Conservation (phyloP, 2,113 vertebrate genomes). For the Apodemus sylvaticus region DNA sequence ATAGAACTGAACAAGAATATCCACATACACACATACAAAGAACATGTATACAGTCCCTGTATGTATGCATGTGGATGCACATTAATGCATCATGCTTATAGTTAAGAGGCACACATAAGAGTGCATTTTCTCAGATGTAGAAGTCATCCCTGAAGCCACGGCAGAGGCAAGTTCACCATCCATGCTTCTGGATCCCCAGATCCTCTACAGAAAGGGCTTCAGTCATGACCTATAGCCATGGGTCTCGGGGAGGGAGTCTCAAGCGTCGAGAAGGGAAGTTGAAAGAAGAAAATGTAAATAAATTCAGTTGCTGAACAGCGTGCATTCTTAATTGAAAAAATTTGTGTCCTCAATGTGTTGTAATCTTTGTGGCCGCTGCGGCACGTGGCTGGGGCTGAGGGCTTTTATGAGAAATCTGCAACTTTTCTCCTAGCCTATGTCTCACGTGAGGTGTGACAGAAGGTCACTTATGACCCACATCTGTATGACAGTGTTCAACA, state of each 20-base stretch:
- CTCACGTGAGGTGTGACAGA: conserved; percentile 20
- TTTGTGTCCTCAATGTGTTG: conserved; percentile 13
- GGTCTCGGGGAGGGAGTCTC: background rate
- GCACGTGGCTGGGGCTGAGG: background rate
- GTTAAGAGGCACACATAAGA: background rate
- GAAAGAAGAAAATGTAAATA: conserved; percentile 56
- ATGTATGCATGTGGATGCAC: background rate
- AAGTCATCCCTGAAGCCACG: background rate
- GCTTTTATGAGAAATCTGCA: conserved; percentile 19
- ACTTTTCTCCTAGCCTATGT: background rate
- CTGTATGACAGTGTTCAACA: background rate
- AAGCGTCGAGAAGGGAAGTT: conserved; percentile 8
- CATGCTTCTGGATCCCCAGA: background rate
- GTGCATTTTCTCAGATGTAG: background rate
- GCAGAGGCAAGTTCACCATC: background rate
- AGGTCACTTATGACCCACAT: conserved; percentile 12
- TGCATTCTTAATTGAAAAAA: conserved; percentile 59
- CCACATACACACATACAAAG: background rate
- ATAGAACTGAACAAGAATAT: background rate
- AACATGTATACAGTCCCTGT: background rate
- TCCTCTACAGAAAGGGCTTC: background rate
- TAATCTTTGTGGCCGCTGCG: conserved; percentile 47
- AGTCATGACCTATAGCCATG: background rate
- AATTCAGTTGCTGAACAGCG: conserved; percentile 29
- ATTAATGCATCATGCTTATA: background rate